These are phyloP conservation scores for Orthochromis malagaraziensis DNA, from an alignment of 2,113 vertebrate species.

Conservation along the genomic window DNA sequence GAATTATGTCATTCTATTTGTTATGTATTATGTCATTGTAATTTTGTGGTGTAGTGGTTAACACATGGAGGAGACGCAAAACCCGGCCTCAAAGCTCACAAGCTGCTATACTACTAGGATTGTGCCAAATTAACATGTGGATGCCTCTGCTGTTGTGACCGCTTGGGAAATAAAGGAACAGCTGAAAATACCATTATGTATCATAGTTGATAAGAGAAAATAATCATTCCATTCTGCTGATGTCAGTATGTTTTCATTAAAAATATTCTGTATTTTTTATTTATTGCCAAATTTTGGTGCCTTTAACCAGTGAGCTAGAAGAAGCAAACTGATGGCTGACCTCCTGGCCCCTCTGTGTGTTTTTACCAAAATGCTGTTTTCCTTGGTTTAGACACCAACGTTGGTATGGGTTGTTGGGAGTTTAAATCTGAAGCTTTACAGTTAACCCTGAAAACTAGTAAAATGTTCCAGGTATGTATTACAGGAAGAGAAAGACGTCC, in stretches of 20 bases:
- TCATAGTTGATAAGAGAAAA: neutral
- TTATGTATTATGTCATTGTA: neutral
- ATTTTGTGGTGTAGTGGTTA: neutral
- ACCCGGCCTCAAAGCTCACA: neutral
- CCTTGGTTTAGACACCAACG: neutral
- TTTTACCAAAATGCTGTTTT: neutral
- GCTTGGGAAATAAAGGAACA: neutral
- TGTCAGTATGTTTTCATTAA: neutral
- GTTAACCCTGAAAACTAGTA: neutral
- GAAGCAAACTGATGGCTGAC: neutral
- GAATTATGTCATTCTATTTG: neutral
- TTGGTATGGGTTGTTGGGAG: neutral
- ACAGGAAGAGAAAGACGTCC: neutral
- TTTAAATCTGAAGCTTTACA: neutral
- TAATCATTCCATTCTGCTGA: neutral
- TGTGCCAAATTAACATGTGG: neutral
- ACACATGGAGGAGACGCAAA: neutral
- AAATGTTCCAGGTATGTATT: neutral
- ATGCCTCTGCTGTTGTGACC: neutral
- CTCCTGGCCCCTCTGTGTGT: neutral
- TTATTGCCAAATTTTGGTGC: neutral
- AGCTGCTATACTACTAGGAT: neutral
- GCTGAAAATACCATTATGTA: neutral
- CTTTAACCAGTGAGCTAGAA: neutral
- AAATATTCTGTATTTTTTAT: neutral